Evolutionary conservation across 2,113 vertebrate genomes (phyloP).

Genomic region (Alaudala cheleensis): DNA sequence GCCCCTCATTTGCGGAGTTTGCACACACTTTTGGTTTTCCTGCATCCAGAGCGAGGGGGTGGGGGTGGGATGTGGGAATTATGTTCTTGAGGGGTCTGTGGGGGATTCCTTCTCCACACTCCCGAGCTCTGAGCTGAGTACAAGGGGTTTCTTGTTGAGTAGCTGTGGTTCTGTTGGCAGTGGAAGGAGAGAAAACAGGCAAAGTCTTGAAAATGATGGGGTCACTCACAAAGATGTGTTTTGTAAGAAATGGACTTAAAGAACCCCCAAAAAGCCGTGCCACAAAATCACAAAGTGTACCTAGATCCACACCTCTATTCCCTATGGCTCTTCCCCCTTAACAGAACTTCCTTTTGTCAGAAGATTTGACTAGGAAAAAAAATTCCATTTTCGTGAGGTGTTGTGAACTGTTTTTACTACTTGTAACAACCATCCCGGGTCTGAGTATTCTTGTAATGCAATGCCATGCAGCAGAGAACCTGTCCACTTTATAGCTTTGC

Average conservation of each 20-base stretch:
- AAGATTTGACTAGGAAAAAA: conserved; percentile 67
- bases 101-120: neutral
- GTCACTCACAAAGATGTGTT: neutral
- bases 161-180: conserved; percentile 30
- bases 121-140: neutral
- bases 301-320: conserved; percentile 11
- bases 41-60: neutral
- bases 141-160: neutral
- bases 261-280: neutral
- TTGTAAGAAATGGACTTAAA: conserved; percentile 22
- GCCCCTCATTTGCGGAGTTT: conserved; percentile 54
- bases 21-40: conserved; percentile 37
- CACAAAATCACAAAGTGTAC: conserved; percentile 19
- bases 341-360: conserved; percentile 67
- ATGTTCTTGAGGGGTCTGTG: neutral
- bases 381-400: conserved; percentile 65
- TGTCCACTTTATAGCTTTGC: conserved; percentile 77
- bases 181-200: neutral
- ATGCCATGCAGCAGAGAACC: conserved; percentile 70
- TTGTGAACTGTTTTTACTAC: conserved; percentile 74
- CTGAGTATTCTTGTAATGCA: conserved; percentile 63
- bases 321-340: conserved; percentile 34
- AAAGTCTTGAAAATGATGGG: neutral
- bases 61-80: neutral
- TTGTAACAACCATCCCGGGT: conserved; percentile 55